Evolutionary conservation across 2,113 vertebrate species (phyloP).

Genomic region (Lampris megalopsis): DNA sequence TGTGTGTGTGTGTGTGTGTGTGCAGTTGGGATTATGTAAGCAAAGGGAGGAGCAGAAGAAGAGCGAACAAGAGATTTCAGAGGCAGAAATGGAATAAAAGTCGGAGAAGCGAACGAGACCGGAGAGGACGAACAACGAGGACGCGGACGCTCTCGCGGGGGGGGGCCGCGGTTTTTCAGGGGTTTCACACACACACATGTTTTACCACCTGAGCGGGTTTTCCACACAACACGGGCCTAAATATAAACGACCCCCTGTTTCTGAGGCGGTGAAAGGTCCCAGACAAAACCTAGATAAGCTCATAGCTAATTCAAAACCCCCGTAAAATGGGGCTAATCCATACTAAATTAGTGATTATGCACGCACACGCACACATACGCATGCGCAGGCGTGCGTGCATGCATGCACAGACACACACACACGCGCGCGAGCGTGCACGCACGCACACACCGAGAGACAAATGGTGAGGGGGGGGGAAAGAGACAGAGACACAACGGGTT

Average conservation of each 20-base stretch:
- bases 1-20: constrained; percentile 30
- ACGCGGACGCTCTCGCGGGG: too few relatives aligned
- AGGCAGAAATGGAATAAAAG: constrained; percentile 4
- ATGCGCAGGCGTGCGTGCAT: too few relatives aligned
- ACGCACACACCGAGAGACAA: neutral
- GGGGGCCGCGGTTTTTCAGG: neutral
- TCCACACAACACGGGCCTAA: neutral
- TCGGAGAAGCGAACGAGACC: too few relatives aligned
- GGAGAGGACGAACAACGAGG: too few relatives aligned
- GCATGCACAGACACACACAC: too few relatives aligned
- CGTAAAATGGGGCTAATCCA: constrained; percentile 56
- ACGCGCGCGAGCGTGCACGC: too few relatives aligned
- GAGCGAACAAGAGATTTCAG: neutral
- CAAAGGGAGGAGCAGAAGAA: constrained; percentile 5
- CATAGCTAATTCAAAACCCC: constrained; percentile 28
- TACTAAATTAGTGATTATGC: constrained; percentile 9
- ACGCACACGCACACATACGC: too few relatives aligned
- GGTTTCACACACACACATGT: neutral
- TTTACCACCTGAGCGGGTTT: neutral
- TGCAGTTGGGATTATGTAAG: constrained; percentile 21
- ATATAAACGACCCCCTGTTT: constrained; percentile 6
- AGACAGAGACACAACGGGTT: neutral
- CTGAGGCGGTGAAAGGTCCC: constrained; percentile 34
- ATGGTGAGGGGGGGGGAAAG: neutral
- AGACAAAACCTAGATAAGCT: constrained; percentile 29